These are phyloP conservation scores for Macrosoma leucophasiata DNA, from an alignment of 2,888 invertebrate genomes.

Conservation along the genomic window DNA sequence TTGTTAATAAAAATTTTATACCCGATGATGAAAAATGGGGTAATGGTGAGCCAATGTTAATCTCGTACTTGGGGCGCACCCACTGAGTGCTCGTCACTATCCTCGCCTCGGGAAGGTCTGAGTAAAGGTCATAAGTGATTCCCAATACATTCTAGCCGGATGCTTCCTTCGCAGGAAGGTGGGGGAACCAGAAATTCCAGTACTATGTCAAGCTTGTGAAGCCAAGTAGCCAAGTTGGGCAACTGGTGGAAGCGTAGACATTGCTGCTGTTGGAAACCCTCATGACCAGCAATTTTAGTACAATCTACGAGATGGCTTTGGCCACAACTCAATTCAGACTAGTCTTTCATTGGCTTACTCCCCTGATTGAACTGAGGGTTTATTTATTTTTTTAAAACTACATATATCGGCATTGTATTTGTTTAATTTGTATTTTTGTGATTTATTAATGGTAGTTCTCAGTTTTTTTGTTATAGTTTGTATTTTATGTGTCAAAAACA, in stretches of 20 bases:
- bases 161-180: conserved; percentile 78
- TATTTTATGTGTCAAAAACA: too few species aligned
- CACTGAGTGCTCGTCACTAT: conserved; percentile 77
- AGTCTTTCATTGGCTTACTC: conserved; percentile 82
- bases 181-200: conserved; percentile 84
- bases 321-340: conserved; percentile 91
- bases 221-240: conserved; percentile 48
- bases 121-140: conserved; percentile 77
- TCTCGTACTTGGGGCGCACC: conserved; percentile 85
- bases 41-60: conserved; percentile 80
- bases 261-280: conserved; percentile 80
- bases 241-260: conserved; percentile 62
- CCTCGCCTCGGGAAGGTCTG: conserved; percentile 88
- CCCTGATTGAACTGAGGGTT: conserved; percentile 63
- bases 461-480: conserved; percentile 11
- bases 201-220: conserved; percentile 68
- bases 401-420: too few species aligned
- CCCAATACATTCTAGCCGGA: conserved; percentile 80
- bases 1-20: conserved; percentile 11
- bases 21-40: conserved; percentile 67
- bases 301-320: conserved; percentile 81
- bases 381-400: too few species aligned
- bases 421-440: neutral
- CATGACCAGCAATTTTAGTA: conserved; percentile 83
- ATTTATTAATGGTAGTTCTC: conserved; percentile 3